Evolutionary conservation across 2,888 invertebrate genomes (phyloP).

Genomic region (Cantharis rustica): DNA sequence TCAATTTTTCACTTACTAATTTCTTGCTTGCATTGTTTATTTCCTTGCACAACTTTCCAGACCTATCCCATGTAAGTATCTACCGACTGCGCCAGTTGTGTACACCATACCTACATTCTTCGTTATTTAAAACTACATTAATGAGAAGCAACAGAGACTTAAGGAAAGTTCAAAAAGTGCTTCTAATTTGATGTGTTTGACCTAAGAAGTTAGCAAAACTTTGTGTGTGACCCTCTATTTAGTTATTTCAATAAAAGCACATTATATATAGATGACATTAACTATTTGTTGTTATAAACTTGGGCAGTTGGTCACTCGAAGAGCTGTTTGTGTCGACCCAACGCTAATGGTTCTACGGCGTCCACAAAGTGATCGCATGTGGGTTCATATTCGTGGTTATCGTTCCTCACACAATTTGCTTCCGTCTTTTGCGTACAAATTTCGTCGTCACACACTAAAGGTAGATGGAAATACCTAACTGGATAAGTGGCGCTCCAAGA

Average conservation of each 20-base stretch:
- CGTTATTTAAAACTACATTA: neutral
- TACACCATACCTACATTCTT: too few species aligned
- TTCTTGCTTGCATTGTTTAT: neutral
- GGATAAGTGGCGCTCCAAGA: constrained; percentile 8
- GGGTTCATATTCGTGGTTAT: constrained; percentile 24
- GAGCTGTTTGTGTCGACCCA: constrained; percentile 41
- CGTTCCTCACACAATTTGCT: constrained; percentile 4
- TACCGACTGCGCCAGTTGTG: too few species aligned
- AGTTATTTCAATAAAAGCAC: constrained; percentile 47
- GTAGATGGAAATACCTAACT: constrained; percentile 17
- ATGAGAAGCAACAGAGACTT: neutral
- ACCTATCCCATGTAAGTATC: neutral
- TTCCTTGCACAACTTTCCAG: neutral
- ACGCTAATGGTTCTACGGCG: constrained; percentile 42
- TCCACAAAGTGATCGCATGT: constrained; percentile 39
- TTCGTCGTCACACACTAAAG: constrained; percentile 15
- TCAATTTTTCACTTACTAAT: neutral
- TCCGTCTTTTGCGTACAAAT: constrained; percentile 15
- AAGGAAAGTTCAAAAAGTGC: neutral
- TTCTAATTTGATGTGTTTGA: constrained; percentile 1
- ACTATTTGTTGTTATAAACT: constrained; percentile 49
- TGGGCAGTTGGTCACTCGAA: constrained; percentile 46
- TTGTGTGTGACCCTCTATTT: constrained; percentile 38
- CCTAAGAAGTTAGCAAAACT: constrained; percentile 11
- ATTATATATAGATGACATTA: constrained; percentile 47